A percentile compares a stretch with the other conserved stretches of the same genome.
Evolutionary conservation across 1,140 invertebrate species (phyloP).

Genomic region (Brachionus rotundiformis): DNA sequence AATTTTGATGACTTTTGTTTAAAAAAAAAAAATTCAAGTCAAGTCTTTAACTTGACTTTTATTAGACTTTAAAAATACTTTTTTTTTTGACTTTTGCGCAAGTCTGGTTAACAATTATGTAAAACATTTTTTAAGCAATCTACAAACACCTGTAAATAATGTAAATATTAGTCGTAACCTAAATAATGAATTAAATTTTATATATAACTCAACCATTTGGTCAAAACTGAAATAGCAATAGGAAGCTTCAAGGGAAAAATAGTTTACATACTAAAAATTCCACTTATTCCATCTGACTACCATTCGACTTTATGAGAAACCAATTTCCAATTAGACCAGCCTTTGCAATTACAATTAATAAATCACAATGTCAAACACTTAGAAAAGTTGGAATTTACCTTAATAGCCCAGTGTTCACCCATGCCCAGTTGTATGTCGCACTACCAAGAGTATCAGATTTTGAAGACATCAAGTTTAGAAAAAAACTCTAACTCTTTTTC

Average conservation of each 20-base stretch:
- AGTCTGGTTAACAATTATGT: background rate
- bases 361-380: constrained; percentile 57
- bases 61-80: too few relatives aligned
- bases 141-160: background rate
- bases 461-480: background rate
- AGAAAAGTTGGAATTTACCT: constrained; percentile 55
- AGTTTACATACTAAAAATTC: constrained; percentile 56
- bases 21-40: too few relatives aligned
- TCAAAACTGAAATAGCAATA: constrained; percentile 54
- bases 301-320: constrained; percentile 64
- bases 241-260: constrained; percentile 50
- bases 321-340: constrained; percentile 66
- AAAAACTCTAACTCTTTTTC: background rate
- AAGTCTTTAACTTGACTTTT: too few relatives aligned
- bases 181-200: background rate
- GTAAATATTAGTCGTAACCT: background rate
- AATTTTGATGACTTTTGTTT: too few relatives aligned
- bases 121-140: background rate
- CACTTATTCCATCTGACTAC: constrained; percentile 54
- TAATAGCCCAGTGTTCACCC: constrained; percentile 53
- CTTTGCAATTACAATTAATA: constrained; percentile 57
- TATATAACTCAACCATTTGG: constrained; percentile 53
- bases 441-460: constrained; percentile 53
- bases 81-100: too few relatives aligned
- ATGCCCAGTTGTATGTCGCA: constrained; percentile 57